Evolutionary conservation across 2,888 invertebrate species (phyloP).

Genomic region (Oscheius onirici): DNA sequence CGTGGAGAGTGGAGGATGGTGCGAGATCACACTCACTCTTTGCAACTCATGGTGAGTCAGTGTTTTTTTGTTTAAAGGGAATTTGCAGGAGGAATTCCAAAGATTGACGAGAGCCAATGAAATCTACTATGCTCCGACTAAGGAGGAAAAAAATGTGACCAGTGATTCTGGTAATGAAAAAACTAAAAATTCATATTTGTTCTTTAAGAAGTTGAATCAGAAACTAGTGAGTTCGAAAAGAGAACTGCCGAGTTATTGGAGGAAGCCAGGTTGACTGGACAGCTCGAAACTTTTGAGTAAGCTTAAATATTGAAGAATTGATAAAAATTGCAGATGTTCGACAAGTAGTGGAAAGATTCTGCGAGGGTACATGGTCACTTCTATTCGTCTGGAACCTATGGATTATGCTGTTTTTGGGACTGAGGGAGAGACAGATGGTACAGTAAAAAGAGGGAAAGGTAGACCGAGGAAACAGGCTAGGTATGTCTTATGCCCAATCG

Average conservation of each 20-base stretch:
- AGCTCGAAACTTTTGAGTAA: too few relatives aligned
- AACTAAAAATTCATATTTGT: neutral
- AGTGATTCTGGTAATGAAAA: neutral
- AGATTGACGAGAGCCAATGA: neutral
- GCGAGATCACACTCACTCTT: neutral
- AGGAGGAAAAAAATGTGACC: neutral
- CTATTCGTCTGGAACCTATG: too few relatives aligned
- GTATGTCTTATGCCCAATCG: too few relatives aligned
- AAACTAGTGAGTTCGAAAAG: neutral
- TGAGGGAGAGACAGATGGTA: too few relatives aligned
- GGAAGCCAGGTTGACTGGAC: neutral
- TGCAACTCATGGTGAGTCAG: neutral
- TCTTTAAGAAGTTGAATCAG: neutral
- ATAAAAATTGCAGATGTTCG: neutral
- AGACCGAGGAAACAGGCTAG: too few relatives aligned
- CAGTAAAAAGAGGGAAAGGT: too few relatives aligned
- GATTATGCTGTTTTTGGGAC: too few relatives aligned
- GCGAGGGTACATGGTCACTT: neutral
- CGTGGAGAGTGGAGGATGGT: too few relatives aligned
- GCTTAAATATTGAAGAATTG: neutral
- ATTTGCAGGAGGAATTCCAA: neutral
- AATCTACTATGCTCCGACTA: neutral
- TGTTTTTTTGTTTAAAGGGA: neutral
- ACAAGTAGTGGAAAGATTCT: neutral
- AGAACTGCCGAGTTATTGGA: neutral